Conservation (phyloP, 2,113 vertebrate species). For the Brachyistius frenatus region DNA sequence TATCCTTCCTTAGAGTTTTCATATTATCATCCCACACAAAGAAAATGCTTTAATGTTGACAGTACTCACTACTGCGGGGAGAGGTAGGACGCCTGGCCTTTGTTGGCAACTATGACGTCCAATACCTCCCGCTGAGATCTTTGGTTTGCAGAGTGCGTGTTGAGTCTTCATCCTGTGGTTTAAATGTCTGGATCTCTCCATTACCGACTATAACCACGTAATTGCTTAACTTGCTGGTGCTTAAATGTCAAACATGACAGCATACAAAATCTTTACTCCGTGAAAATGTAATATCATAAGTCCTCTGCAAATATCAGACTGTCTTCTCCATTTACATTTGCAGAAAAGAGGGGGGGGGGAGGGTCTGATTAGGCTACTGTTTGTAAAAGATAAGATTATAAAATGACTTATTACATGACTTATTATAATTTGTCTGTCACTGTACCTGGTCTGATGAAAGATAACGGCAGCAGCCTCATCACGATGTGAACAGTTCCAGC, state of each 20-base stretch:
- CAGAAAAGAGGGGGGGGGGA: neutral
- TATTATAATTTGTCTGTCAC: neutral
- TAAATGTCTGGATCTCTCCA: slow-evolving; percentile 4
- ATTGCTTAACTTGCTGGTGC: rapidly evolving
- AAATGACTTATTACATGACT: neutral
- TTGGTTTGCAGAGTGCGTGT: slow-evolving; percentile 31
- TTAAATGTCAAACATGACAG: slow-evolving; percentile 7
- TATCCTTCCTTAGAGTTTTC: rapidly evolving
- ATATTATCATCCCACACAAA: neutral
- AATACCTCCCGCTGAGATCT: neutral
- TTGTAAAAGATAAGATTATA: neutral
- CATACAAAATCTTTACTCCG: slow-evolving; percentile 43
- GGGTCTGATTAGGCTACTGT: neutral
- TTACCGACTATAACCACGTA: slow-evolving; percentile 5
- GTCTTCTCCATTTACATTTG: slow-evolving; percentile 19
- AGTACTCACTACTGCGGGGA: slow-evolving; percentile 24
- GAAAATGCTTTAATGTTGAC: neutral
- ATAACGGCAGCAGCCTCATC: slow-evolving; percentile 31
- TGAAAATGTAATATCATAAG: slow-evolving; percentile 2
- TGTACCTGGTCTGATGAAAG: slow-evolving; percentile 18
- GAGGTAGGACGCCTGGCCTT: neutral
- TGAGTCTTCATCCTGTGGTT: neutral
- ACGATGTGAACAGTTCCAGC: neutral
- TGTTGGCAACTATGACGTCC: slow-evolving; percentile 27
- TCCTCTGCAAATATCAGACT: rapidly evolving